phyloP scores from a whole-genome alignment of 2,113 vertebrate species.

The Electrona antarctica region DNA sequence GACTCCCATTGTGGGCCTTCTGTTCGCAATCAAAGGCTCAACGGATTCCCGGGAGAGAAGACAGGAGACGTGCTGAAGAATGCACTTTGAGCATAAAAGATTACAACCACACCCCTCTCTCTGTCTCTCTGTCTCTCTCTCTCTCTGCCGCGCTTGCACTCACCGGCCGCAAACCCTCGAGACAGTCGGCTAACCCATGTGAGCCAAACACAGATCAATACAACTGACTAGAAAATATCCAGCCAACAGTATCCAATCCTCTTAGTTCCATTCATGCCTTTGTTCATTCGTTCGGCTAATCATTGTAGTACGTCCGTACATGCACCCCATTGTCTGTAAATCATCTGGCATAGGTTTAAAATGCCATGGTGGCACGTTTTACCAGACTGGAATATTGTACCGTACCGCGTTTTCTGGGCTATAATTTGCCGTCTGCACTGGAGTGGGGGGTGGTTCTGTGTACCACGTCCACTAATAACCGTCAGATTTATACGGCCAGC shows the following conservation, averaged over 20 bases:
- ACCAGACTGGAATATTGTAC: constrained; percentile 47
- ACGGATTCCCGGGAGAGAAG: neutral
- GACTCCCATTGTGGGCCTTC: neutral
- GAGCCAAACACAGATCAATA: constrained; percentile 30
- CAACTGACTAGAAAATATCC: neutral
- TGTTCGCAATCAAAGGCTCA: constrained; percentile 28
- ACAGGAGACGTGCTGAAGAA: neutral
- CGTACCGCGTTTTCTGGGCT: constrained; percentile 41
- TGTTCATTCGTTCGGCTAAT: constrained; percentile 42
- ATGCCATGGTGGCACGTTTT: constrained; percentile 38
- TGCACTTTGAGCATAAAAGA: constrained; percentile 15
- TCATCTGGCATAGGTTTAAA: constrained; percentile 20
- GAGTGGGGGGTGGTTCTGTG: constrained; percentile 30
- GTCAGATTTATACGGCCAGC: constrained; percentile 52
- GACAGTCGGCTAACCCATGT: no score
- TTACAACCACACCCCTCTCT: constrained; percentile 2
- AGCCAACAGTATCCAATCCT: neutral
- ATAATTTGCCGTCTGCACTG: constrained; percentile 25
- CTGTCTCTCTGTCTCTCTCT: no score
- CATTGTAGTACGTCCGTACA: constrained; percentile 11
- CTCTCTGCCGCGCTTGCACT: no score
- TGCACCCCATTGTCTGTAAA: constrained; percentile 3
- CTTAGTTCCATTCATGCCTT: neutral
- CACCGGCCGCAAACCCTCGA: no score
- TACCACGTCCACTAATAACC: constrained; percentile 14